Conservation (phyloP, 2,113 vertebrate species). For the Chloropsis hardwickii region DNA sequence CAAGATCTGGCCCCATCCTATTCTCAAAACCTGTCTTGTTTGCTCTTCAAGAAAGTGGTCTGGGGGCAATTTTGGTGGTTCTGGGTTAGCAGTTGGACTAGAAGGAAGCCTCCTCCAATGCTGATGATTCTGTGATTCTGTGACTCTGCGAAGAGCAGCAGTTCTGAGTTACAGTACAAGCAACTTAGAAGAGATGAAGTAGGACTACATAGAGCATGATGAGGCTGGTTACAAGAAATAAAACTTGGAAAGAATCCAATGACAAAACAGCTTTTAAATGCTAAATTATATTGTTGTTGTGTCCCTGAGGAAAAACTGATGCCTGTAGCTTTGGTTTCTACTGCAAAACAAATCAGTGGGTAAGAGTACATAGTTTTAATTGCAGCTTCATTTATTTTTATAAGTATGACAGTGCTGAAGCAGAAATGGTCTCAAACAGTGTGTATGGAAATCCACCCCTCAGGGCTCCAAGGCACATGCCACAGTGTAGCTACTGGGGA, state of each 20-base stretch:
- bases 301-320: neutral
- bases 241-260: neutral
- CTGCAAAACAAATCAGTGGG: neutral
- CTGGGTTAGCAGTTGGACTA: neutral
- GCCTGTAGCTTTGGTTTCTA: neutral
- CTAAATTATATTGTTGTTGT: neutral
- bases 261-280: conserved; percentile 5
- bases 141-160: neutral
- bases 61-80: neutral
- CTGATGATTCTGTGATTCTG: neutral
- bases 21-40: neutral
- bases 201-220: neutral
- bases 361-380: neutral
- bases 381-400: conserved; percentile 6
- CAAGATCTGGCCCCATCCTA: neutral
- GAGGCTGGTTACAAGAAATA: neutral
- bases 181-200: neutral
- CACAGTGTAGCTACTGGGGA: neutral
- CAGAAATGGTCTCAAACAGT: neutral
- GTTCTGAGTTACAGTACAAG: neutral
- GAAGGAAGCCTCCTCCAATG: neutral
- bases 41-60: neutral
- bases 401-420: neutral
- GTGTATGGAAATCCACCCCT: neutral
- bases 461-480: neutral